These are phyloP conservation scores for Philereme vetulata DNA, from an alignment of 2,888 invertebrate species.

Conservation along the genomic window DNA sequence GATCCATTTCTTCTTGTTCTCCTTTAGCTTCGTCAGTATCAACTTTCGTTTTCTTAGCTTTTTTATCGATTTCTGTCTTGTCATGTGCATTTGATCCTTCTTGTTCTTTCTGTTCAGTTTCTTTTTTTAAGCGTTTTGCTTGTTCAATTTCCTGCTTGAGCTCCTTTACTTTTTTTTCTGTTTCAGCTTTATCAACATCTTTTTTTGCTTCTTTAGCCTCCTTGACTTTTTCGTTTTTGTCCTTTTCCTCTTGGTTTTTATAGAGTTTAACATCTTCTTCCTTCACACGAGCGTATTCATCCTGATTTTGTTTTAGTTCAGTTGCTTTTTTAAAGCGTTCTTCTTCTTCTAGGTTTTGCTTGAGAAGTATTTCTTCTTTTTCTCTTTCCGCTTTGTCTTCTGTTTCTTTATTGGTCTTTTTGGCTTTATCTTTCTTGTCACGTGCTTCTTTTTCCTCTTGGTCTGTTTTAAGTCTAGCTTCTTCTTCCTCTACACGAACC, in stretches of 20 bases:
- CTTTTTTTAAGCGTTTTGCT: slow-evolving; percentile 15
- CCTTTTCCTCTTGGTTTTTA: slow-evolving; percentile 10
- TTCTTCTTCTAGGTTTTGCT: slow-evolving; percentile 20
- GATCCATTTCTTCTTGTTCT: background rate
- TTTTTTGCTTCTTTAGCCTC: slow-evolving; percentile 31
- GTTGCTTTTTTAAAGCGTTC: slow-evolving; percentile 12
- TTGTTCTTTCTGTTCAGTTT: slow-evolving; percentile 13
- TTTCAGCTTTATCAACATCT: too few species aligned
- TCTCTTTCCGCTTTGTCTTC: slow-evolving; percentile 16
- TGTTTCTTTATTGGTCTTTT: slow-evolving; percentile 2
- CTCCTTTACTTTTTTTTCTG: too few species aligned
- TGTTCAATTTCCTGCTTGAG: slow-evolving; percentile 17
- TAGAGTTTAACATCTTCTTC: background rate
- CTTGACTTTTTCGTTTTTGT: slow-evolving; percentile 5
- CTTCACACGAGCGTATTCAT: background rate
- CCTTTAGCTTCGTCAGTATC: too few species aligned
- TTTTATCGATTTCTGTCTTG: background rate
- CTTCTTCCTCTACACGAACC: slow-evolving; percentile 18
- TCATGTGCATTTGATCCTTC: slow-evolving; percentile 6
- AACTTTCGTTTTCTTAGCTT: slow-evolving; percentile 2
- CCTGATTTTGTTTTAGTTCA: slow-evolving; percentile 12
- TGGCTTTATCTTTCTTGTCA: slow-evolving; percentile 8
- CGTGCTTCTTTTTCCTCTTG: background rate
- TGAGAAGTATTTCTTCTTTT: slow-evolving; percentile 5
- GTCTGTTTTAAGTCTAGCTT: background rate